Percentiles rank a stretch among this genome's conserved stretches.
Conservation (phyloP, 2,113 vertebrate genomes). For the Sapajus apella region DNA sequence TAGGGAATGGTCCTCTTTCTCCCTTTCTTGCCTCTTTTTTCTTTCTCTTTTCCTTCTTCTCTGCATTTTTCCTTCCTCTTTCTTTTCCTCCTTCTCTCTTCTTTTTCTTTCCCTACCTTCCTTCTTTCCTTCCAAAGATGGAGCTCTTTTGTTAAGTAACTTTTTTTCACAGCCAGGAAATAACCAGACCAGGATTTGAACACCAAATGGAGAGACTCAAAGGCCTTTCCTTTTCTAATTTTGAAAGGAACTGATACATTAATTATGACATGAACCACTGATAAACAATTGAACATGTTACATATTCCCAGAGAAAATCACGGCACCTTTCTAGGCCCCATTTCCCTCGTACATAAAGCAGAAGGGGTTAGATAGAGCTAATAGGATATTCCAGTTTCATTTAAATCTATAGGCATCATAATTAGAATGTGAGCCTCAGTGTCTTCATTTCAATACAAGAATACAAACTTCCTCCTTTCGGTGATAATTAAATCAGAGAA, state of each 20-base stretch:
- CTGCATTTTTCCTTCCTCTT: neutral
- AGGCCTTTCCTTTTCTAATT: neutral
- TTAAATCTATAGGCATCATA: neutral
- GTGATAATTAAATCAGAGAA: slow-evolving; percentile 40
- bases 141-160: neutral
- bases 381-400: slow-evolving; percentile 1
- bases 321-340: neutral
- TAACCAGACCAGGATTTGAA: neutral
- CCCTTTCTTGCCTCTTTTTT: too few relatives aligned
- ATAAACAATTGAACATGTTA: neutral
- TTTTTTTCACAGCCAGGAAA: neutral
- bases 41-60: neutral
- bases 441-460: neutral
- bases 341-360: neutral
- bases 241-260: neutral
- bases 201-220: neutral
- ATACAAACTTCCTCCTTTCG: neutral
- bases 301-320: neutral
- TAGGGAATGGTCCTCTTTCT: fast-evolving
- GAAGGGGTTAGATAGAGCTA: neutral
- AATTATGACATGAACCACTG: neutral
- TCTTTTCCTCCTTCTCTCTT: neutral
- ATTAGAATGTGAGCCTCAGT: neutral
- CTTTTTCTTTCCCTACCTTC: neutral
- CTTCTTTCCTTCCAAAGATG: neutral